Evolutionary conservation across 2,888 invertebrate genomes (phyloP), one percentile per base, ranked within the genome.

Genomic region (Altica lythri): DNA sequence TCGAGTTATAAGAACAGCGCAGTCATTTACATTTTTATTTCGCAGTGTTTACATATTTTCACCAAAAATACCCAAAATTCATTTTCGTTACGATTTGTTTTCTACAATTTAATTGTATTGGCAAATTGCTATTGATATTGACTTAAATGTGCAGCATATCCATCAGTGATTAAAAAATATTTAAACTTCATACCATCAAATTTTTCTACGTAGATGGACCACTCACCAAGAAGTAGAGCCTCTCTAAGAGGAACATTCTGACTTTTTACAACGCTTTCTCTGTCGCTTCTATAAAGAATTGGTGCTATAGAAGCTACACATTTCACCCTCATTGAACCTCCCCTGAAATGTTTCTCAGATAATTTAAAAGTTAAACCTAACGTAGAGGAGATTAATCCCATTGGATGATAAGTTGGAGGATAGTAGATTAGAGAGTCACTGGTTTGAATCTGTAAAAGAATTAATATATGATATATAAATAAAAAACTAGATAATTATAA

Each of bases 281-380:
- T 74, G 69, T 82, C 83, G 14, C 82, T 82, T 60, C 80, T 78
- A 81, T 83, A 83, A 46, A 84, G 72, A 1, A 82, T 79, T 9
- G 84, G 83, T 10, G 81, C 81, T 65, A 84, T 78, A 56, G 80
- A 81, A 18, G 84, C 83, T 49, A 83, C 77, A 68, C 84, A 85
- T 66, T 83, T 81, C 43, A 84, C 81, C 62, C 79, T 78, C 82
- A 84, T 83, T 42, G 80, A 80, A 46, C 84, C 84, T 3, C 80
- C 80, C 47, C 78, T 75, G 70, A 84, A 84, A 68, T 84, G 83
- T 10, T 79, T 76, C 42, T 77, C 77, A 67, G 79, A 78, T 49
- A 84, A 77, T 43, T 75, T 78, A 70, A 83, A 77, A 57, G 79
- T 77, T 30, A 85, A 75, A 32, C 84, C 84, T 52, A 84, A 71